Evolutionary conservation across 2,113 vertebrate genomes (phyloP), one percentile per base, ranked within the genome.

Genomic region (Leucosticte australis): DNA sequence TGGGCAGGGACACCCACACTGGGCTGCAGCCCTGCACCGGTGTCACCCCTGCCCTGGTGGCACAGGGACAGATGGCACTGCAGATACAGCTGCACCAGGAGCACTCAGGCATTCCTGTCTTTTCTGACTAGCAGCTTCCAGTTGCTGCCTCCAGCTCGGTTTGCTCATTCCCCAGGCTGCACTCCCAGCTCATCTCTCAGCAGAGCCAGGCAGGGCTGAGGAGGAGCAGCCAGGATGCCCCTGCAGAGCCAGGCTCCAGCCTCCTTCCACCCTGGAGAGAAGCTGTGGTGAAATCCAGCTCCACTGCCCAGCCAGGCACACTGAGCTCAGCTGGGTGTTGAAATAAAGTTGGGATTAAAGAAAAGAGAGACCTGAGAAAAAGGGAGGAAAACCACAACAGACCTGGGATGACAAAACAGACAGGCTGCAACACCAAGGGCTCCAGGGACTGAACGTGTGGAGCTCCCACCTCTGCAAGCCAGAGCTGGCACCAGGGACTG

Each of bases 401-500:
- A n/a, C 1, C 19, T 4, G 3, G n/a, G 19, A 9, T 10, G 21
- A n/a, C 53, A 56, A 16, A 3, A 77, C 22, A n/a, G 62, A 33
- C 18, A 41, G 10, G 9, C 0, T 9, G 41, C 44, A 39, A 31
- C 10, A n/a, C 33, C 3, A 2, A 49, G 15, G 30, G 11, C 27
- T 11, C 52, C 9, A 3, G 10, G 55, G 46, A 73, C 47, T 13
- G n/a, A 31, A 4, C 0, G 3, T 3, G 4, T 2, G 31, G 31
- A 5, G 14, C 8, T 64, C 10, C 79, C 17, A 28, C 2, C 76
- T 28, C 92, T 86, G 89, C 50, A 19, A 59, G 60, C n/a, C n/a
- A n/a, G n/a, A n/a, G n/a, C n/a, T n/a, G n/a, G 70, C 5, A 3
- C 0, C 37, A 4, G 0, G 3, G 23, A 14, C 46, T 5, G 3